A percentile compares a stretch with the other conserved stretches of the same genome.
These are phyloP conservation scores for Agriotes lineatus DNA, from an alignment of 2,888 invertebrate species.

Conservation along the genomic window DNA sequence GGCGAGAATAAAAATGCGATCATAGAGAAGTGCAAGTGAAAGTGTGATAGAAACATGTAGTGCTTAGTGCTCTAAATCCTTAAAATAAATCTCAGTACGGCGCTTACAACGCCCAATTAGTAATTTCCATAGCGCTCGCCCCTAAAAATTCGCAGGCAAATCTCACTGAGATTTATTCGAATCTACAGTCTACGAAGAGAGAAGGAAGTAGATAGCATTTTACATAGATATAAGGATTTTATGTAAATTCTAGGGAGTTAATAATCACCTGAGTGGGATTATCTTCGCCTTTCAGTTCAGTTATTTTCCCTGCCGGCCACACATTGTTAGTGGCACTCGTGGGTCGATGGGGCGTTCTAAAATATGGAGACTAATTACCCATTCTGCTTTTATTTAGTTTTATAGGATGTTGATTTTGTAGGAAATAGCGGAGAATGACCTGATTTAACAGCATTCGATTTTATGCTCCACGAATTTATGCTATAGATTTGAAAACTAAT, in stretches of 20 bases:
- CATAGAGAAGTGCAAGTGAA: constrained; percentile 53
- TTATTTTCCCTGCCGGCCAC: constrained; percentile 56
- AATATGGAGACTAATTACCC: constrained; percentile 43
- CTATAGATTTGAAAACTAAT: too few species aligned
- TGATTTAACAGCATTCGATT: too few species aligned
- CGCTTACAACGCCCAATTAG: constrained; percentile 7
- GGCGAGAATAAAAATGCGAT: constrained; percentile 6
- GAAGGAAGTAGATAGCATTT: constrained; percentile 23
- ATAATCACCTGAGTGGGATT: constrained; percentile 63
- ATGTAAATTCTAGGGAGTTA: constrained; percentile 31
- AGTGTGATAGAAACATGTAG: constrained; percentile 66
- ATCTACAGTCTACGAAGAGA: constrained; percentile 45
- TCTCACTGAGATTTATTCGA: constrained; percentile 45
- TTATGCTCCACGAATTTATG: too few species aligned
- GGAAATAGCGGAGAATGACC: too few species aligned
- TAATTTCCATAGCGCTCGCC: constrained; percentile 24
- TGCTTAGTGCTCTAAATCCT: constrained; percentile 61
- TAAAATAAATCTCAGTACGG: constrained; percentile 45
- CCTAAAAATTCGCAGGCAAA: neutral
- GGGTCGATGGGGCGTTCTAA: constrained; percentile 59
- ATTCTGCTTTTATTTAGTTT: constrained; percentile 11
- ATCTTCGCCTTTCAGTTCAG: constrained; percentile 60
- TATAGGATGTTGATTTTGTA: neutral
- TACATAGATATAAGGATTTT: constrained; percentile 28
- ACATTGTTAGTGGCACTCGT: constrained; percentile 57